Evolutionary conservation across 2,797 vertebrate genomes (phyloP).

Genomic region (Tiaroga cobitis): DNA sequence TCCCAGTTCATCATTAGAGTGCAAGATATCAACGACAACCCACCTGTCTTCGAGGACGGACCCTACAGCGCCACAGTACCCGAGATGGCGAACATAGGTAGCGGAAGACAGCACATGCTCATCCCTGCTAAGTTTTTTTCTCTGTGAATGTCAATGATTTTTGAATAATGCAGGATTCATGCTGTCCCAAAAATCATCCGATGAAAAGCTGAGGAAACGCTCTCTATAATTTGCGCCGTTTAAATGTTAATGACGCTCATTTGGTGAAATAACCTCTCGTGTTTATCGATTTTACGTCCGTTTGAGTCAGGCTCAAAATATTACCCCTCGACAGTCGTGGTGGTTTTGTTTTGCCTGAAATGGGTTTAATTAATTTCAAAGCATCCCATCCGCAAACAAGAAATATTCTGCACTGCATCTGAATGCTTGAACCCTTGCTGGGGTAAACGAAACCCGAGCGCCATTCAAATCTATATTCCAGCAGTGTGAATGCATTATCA

Average conservation of each 20-base stretch:
- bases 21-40: slow-evolving; percentile 94
- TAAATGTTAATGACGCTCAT: slow-evolving; percentile 38
- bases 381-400: slow-evolving; percentile 5
- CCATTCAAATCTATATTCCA: slow-evolving; percentile 55
- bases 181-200: background rate
- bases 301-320: slow-evolving; percentile 27
- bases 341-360: slow-evolving; percentile 37
- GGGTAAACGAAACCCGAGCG: slow-evolving; percentile 46
- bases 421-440: slow-evolving; percentile 10
- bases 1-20: slow-evolving; percentile 93
- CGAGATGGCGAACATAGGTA: slow-evolving; percentile 94
- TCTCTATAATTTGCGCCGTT: slow-evolving; percentile 26
- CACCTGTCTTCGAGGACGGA: slow-evolving; percentile 86
- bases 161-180: slow-evolving; percentile 29
- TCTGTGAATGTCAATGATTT: slow-evolving; percentile 26
- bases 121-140: background rate
- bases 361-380: slow-evolving; percentile 29
- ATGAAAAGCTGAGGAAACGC: slow-evolving; percentile 28
- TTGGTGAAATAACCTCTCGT: slow-evolving; percentile 19
- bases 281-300: slow-evolving; percentile 21
- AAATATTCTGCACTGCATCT: slow-evolving; percentile 1
- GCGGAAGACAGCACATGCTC: background rate
- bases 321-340: slow-evolving; percentile 13
- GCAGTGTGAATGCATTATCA: slow-evolving; percentile 68
- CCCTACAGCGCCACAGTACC: slow-evolving; percentile 88